A percentile compares a stretch with the other conserved stretches of the same genome.
These are phyloP conservation scores for Schizopygopsis malacanthus DNA, from an alignment of 2,797 vertebrate genomes.

Conservation along the genomic window DNA sequence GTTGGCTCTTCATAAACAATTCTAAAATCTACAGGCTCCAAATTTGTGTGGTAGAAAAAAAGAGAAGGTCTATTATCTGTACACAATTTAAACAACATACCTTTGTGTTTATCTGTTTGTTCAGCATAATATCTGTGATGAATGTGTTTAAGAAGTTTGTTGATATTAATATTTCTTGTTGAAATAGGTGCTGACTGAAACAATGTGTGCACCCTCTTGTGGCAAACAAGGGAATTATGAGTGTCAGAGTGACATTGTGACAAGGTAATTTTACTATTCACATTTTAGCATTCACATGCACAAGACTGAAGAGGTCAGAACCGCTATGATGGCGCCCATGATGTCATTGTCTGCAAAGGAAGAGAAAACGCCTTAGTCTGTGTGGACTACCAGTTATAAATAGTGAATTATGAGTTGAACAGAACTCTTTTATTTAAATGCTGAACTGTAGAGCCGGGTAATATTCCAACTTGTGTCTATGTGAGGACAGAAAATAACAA, in stretches of 20 bases:
- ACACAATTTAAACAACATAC: not conserved
- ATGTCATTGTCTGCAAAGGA: constrained; percentile 53
- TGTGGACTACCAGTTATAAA: constrained; percentile 34
- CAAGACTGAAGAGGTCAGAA: constrained; percentile 16
- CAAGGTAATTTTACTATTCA: not conserved
- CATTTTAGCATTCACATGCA: not conserved
- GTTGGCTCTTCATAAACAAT: constrained; percentile 8
- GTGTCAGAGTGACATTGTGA: not conserved
- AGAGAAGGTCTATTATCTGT: not conserved
- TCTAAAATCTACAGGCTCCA: not conserved
- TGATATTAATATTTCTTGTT: not conserved
- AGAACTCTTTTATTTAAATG: constrained; percentile 9
- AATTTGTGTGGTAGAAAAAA: not conserved
- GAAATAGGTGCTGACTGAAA: not conserved
- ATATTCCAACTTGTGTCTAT: not conserved
- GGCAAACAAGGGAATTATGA: not conserved
- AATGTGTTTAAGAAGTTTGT: not conserved
- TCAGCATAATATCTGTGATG: not conserved
- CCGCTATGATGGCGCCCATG: not conserved
- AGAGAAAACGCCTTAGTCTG: constrained; percentile 39
- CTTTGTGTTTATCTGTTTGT: constrained; percentile 24
- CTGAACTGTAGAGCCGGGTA: not conserved
- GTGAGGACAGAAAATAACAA: constrained; percentile 21
- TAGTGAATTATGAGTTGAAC: constrained; percentile 37
- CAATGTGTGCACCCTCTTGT: not conserved